Evolutionary conservation across 2,113 vertebrate genomes (phyloP), one percentile per base, ranked within the genome.

Genomic region (Salvelinus fontinalis): DNA sequence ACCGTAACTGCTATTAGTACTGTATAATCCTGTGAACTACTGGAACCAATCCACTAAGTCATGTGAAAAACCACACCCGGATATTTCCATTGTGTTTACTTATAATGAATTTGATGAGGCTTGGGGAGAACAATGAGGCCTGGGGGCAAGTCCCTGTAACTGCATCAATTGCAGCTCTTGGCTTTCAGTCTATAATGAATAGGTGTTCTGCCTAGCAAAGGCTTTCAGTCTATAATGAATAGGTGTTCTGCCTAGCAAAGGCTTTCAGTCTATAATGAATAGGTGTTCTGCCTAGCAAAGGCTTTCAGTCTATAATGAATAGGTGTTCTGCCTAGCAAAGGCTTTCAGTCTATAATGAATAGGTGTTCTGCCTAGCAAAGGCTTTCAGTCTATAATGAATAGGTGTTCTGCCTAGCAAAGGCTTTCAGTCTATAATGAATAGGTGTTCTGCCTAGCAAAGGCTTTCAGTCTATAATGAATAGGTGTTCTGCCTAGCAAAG

Each of bases 121-220:
- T 12, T 44, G 14, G n/a, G 57, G 16, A 7, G 18, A 20, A 60
- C 71, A 73, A 73, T 57, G 18, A 31, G 71, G 7, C 4, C 22
- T n/a, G 4, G 14, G 31, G 16, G 9, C 26, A 59, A 24, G 59
- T 67, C 44, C 29, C 64, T 51, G 24, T 3, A 48, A 57, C 54
- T 22, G 34, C 20, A 24, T 49, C 2, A 49, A 18, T 74, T 49
- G 22, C 34, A 24, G 13, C 24, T 27, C 62, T 54, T 20, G 44
- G 22, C 18, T 67, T 20, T 4, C 22, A 7, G 12, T 26, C 13
- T 75, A 49, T 75, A 67, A 75, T 75, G 54, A 75, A 67, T 66
- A 27, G 64, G 44, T 67, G 39, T 48, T 67, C 64, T 16, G 13
- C 64, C n/a, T 24, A 26, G 44, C 14, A 27, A 39, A 48, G 71